phyloP scores from a whole-genome alignment of 2,888 invertebrate genomes.

The Saturnia pavonia region DNA sequence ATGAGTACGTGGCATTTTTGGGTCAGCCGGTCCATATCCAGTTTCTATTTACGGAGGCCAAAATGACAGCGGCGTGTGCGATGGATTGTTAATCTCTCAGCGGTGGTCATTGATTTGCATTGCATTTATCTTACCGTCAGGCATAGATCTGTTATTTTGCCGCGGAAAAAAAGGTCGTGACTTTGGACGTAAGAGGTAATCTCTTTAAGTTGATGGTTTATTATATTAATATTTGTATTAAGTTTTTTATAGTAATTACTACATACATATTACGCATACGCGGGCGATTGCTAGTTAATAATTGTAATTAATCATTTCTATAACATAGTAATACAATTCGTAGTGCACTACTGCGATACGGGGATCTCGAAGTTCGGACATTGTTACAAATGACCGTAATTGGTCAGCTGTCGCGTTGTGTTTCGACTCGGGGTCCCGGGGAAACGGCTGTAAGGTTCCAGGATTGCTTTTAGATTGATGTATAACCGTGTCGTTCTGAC shows the following conservation, averaged over 20 bases:
- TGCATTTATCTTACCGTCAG: too few relatives aligned
- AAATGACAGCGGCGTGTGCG: too few relatives aligned
- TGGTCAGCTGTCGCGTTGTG: constrained; percentile 34
- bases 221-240: too few relatives aligned
- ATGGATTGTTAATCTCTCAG: too few relatives aligned
- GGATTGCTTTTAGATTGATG: constrained; percentile 29
- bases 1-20: too few relatives aligned
- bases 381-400: constrained; percentile 48
- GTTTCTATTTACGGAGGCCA: too few relatives aligned
- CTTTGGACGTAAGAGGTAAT: too few relatives aligned
- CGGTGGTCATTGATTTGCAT: too few relatives aligned
- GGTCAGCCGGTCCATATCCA: too few relatives aligned
- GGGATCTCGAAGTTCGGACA: constrained; percentile 31
- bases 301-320: neutral
- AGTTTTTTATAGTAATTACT: neutral
- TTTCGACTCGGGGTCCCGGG: constrained; percentile 15
- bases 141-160: too few relatives aligned
- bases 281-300: neutral
- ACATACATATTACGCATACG: neutral
- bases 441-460: constrained; percentile 12
- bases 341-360: constrained; percentile 36
- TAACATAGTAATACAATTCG: constrained; percentile 3
- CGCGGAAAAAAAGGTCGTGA: too few relatives aligned
- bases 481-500: constrained; percentile 29
- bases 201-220: too few relatives aligned